Percentiles rank a stretch among this genome's conserved stretches.
Evolutionary conservation across 2,888 invertebrate genomes (phyloP).

Genomic region (Drosophila conformis): DNA sequence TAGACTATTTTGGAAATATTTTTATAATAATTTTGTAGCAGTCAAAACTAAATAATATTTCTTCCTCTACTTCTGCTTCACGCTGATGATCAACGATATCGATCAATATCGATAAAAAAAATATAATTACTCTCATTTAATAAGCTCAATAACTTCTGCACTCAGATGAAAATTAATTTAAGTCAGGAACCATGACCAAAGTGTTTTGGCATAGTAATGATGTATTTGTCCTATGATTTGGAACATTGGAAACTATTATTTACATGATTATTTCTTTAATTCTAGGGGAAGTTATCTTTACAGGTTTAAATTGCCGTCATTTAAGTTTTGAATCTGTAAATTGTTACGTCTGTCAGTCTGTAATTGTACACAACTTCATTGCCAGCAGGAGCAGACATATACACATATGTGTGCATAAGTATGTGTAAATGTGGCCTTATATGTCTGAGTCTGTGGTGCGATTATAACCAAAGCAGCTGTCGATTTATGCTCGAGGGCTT

Average conservation of each 20-base stretch:
- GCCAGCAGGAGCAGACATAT: not conserved
- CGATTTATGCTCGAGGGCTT: slow-evolving; percentile 43
- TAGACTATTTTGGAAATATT: not conserved
- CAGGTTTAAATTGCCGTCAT: slow-evolving; percentile 1
- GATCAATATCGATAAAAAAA: not conserved
- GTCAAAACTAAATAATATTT: not conserved
- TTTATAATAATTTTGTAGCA: not conserved
- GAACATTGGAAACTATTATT: not conserved
- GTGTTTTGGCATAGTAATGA: not conserved
- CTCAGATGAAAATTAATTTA: not conserved
- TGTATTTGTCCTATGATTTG: not conserved
- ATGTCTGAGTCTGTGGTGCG: slow-evolving; percentile 8
- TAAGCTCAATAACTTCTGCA: not conserved
- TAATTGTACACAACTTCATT: slow-evolving; percentile 9
- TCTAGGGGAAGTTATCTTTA: not conserved
- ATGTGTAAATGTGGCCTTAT: slow-evolving; percentile 5
- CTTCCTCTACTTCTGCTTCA: not conserved
- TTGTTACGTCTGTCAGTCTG: slow-evolving; percentile 2
- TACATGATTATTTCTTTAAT: not conserved
- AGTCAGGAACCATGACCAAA: not conserved
- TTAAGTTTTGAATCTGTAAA: slow-evolving; percentile 9
- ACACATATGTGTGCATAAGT: not conserved
- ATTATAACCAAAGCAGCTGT: slow-evolving; percentile 50
- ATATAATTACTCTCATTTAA: not conserved
- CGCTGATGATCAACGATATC: not conserved